These are phyloP conservation scores for Merluccius polli DNA, from an alignment of 2,797 vertebrate species.

Conservation along the genomic window DNA sequence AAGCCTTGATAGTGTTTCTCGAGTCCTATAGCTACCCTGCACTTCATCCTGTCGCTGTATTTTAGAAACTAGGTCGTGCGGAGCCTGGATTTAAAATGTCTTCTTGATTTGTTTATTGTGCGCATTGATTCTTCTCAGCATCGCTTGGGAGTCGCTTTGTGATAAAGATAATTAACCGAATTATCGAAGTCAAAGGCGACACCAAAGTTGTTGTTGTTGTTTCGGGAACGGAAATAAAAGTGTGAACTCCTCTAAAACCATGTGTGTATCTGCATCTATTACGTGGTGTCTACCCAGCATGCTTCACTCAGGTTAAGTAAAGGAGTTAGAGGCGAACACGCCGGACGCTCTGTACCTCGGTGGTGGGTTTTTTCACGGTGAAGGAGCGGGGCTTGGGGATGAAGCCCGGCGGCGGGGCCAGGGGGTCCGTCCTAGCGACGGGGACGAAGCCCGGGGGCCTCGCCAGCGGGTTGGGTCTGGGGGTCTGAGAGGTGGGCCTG, in stretches of 20 bases:
- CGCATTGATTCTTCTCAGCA: background rate
- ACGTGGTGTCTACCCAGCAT: constrained; percentile 34
- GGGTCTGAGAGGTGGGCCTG: constrained; percentile 39
- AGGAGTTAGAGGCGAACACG: constrained; percentile 1
- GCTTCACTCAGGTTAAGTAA: constrained; percentile 26
- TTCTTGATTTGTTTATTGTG: background rate
- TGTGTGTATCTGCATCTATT: background rate
- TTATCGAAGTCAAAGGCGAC: background rate
- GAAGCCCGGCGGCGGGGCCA: constrained; percentile 73
- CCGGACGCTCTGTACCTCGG: constrained; percentile 63
- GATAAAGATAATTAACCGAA: background rate
- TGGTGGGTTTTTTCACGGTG: constrained; percentile 51
- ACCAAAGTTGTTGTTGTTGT: too few species aligned
- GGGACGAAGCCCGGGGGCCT: constrained; percentile 62
- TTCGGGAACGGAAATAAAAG: too few species aligned
- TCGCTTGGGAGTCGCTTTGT: background rate
- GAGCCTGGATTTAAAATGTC: background rate
- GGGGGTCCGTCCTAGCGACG: constrained; percentile 53
- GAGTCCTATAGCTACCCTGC: background rate
- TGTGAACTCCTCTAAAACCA: too few species aligned
- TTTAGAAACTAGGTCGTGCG: background rate
- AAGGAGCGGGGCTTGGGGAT: constrained; percentile 64
- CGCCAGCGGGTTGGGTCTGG: constrained; percentile 48
- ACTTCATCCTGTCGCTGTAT: background rate
- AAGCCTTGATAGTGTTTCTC: background rate